phyloP scores from a whole-genome alignment of 2,888 invertebrate species.

The Synergus gifuensis region DNA sequence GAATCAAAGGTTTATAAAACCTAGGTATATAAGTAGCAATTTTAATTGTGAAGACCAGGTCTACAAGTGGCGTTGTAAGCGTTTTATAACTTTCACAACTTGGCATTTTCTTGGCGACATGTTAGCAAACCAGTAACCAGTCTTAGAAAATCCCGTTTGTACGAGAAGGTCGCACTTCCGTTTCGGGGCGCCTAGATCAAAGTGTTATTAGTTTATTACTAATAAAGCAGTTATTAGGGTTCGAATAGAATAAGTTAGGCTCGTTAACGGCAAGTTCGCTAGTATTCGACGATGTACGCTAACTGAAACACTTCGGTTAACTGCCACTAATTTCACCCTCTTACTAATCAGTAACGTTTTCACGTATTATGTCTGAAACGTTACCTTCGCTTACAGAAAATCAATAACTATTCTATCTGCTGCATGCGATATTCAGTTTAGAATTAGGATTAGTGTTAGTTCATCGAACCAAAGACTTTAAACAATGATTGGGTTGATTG shows the following conservation, averaged over 20 bases:
- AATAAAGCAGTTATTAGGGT: constrained; percentile 19
- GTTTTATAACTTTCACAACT: constrained; percentile 35
- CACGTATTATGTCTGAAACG: not conserved
- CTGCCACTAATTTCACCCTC: constrained; percentile 24
- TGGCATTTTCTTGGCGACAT: constrained; percentile 37
- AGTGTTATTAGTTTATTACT: constrained; percentile 37
- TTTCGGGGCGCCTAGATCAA: constrained; percentile 3
- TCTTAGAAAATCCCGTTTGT: constrained; percentile 40
- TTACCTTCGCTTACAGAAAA: not conserved
- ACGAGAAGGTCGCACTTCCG: constrained; percentile 34
- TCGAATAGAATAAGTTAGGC: constrained; percentile 13
- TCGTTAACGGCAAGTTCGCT: constrained; percentile 16
- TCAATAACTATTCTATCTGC: not conserved
- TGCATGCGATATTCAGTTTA: not conserved
- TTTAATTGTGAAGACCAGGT: not conserved
- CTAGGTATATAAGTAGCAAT: not conserved
- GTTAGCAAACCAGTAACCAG: constrained; percentile 41
- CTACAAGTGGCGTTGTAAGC: not conserved
- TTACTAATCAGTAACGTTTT: not conserved
- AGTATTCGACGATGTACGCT: not conserved
- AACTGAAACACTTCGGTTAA: constrained; percentile 10
- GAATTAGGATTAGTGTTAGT: not conserved
- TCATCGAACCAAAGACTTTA: too few species aligned
- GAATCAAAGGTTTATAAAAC: constrained; percentile 10
- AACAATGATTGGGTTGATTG: not conserved